phyloP scores from a whole-genome alignment of 2,797 vertebrate species.

The Liparis tanakae region DNA sequence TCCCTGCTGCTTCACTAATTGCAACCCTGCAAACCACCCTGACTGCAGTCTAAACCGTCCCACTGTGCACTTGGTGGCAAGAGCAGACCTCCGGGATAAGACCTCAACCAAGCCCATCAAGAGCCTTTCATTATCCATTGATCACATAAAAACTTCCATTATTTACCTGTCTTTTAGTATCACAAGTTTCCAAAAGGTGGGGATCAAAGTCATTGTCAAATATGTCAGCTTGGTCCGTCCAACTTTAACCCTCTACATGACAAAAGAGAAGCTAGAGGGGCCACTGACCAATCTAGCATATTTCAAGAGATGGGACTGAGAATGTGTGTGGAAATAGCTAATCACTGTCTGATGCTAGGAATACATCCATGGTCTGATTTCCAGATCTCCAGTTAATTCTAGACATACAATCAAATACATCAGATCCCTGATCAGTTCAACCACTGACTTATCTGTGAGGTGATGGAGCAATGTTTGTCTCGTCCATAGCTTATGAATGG shows the following conservation, averaged over 20 bases:
- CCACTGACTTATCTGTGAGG: neutral
- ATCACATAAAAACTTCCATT: slow-evolving; percentile 1
- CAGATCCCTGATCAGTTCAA: neutral
- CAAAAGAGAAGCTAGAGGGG: neutral
- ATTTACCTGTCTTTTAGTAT: slow-evolving; percentile 7
- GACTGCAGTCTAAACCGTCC: slow-evolving; percentile 38
- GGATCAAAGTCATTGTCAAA: neutral
- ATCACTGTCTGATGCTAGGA: neutral
- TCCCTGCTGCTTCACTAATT: slow-evolving; percentile 56
- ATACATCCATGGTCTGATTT: neutral
- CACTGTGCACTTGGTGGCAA: slow-evolving; percentile 35
- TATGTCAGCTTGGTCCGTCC: neutral
- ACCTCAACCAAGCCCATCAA: slow-evolving; percentile 27
- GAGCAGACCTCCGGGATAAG: slow-evolving; percentile 31
- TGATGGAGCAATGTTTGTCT: neutral
- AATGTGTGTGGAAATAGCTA: neutral
- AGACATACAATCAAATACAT: neutral
- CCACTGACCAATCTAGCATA: neutral
- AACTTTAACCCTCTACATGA: neutral
- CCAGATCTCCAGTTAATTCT: neutral
- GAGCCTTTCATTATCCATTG: slow-evolving; percentile 35
- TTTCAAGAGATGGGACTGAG: neutral
- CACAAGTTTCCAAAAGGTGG: neutral
- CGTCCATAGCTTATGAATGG: neutral
- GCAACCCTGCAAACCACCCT: slow-evolving; percentile 51